Percentiles rank a stretch among this genome's conserved stretches.
These are phyloP conservation scores for Trichosurus vulpecula DNA, from an alignment of 2,797 vertebrate genomes.

Conservation along the genomic window DNA sequence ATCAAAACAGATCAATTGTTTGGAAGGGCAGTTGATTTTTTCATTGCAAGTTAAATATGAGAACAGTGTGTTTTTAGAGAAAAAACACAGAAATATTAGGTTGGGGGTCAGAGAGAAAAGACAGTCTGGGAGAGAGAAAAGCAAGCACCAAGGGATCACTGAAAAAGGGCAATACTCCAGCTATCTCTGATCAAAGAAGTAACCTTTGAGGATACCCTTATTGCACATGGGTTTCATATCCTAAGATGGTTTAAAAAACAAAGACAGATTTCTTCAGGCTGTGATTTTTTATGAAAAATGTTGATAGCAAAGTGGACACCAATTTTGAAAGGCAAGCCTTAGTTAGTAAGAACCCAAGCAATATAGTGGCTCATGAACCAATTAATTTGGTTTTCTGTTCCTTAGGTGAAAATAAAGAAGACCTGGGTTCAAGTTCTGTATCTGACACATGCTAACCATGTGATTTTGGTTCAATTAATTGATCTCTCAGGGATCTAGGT, in stretches of 20 bases:
- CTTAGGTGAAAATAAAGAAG: background rate
- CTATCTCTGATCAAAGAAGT: background rate
- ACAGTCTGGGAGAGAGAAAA: background rate
- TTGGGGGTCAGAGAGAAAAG: background rate
- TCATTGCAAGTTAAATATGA: background rate
- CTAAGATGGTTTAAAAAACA: background rate
- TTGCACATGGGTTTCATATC: no score
- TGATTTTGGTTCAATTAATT: background rate
- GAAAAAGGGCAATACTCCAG: background rate
- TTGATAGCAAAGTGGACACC: background rate
- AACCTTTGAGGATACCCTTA: background rate
- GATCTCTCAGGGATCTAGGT: no score
- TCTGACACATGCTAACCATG: background rate
- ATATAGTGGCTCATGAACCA: slow-evolving; percentile 26
- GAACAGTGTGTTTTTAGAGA: background rate
- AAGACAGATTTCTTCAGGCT: slow-evolving; percentile 36
- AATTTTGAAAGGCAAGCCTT: slow-evolving; percentile 55
- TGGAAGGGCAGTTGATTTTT: background rate
- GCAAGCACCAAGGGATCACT: background rate
- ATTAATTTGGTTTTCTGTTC: slow-evolving; percentile 35
- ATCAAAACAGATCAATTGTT: slow-evolving; percentile 29
- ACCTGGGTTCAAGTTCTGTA: background rate
- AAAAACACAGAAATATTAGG: background rate
- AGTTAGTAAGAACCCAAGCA: background rate
- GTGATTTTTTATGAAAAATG: slow-evolving; percentile 42